phyloP scores from a whole-genome alignment of 2,888 invertebrate species.

The Acrobeloides nanus region DNA sequence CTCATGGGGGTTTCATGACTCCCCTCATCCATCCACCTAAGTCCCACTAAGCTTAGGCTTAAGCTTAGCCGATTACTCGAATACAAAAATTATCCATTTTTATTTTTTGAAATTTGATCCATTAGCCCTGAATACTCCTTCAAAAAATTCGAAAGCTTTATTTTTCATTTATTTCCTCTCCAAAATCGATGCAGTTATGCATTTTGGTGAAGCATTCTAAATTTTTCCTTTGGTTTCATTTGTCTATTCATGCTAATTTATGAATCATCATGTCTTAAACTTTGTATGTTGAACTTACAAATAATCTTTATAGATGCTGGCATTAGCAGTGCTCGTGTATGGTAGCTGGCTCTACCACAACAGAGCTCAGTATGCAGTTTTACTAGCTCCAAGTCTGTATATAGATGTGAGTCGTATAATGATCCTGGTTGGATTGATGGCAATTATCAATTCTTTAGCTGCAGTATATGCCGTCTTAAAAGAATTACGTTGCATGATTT shows the following conservation, averaged over 20 bases:
- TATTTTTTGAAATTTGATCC: no score
- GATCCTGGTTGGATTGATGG: constrained; percentile 33
- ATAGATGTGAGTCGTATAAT: constrained; percentile 47
- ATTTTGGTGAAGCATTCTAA: background rate
- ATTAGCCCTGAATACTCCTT: no score
- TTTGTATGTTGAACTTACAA: constrained; percentile 1
- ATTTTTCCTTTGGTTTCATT: background rate
- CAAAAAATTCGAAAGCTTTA: background rate
- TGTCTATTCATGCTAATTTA: background rate
- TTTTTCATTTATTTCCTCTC: no score
- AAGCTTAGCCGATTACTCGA: no score
- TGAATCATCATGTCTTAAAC: background rate
- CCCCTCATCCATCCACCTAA: no score
- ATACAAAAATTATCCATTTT: no score
- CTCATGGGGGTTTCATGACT: no score
- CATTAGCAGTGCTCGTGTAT: constrained; percentile 37
- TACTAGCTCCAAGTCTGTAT: constrained; percentile 48
- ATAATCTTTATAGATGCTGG: constrained; percentile 34
- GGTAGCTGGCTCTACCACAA: constrained; percentile 46
- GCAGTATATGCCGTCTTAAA: constrained; percentile 38
- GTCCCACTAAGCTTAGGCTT: no score
- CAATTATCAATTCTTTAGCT: constrained; percentile 37
- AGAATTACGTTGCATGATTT: constrained; percentile 49
- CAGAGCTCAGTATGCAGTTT: constrained; percentile 43
- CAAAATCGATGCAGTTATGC: no score